Percentiles rank a stretch among this genome's conserved stretches.
These are phyloP conservation scores for Holcopasites calliopsidis DNA, from an alignment of 1,140 invertebrate genomes.

Conservation along the genomic window DNA sequence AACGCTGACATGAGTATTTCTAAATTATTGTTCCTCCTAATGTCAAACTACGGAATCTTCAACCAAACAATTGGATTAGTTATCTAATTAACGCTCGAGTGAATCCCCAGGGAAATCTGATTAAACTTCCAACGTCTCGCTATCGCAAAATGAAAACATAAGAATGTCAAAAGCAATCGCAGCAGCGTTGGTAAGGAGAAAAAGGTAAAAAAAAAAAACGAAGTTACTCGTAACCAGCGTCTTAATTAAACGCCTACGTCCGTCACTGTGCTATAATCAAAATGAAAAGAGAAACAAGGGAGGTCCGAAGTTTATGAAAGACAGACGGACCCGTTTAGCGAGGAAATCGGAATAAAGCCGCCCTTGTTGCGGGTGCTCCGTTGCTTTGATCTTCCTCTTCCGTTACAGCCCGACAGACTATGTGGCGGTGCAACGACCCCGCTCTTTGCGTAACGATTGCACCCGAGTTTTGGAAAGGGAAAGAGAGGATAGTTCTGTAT, in stretches of 20 bases:
- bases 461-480: conserved; percentile 39
- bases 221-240: neutral
- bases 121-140: too few relatives aligned
- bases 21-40: too few relatives aligned
- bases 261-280: neutral
- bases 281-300: neutral
- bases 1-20: too few relatives aligned
- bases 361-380: conserved; percentile 27
- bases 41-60: too few relatives aligned
- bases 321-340: conserved; percentile 9
- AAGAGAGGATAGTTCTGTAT: too few relatives aligned
- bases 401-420: conserved; percentile 10
- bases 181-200: too few relatives aligned
- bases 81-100: too few relatives aligned
- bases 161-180: too few relatives aligned
- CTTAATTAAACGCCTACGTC: neutral
- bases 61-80: too few relatives aligned
- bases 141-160: too few relatives aligned
- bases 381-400: conserved; percentile 46
- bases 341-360: conserved; percentile 47
- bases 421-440: conserved; percentile 49
- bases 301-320: neutral
- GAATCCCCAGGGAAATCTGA: too few relatives aligned
- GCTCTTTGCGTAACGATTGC: conserved; percentile 30
- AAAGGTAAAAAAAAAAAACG: too few relatives aligned